phyloP scores from a whole-genome alignment of 2,797 vertebrate genomes.

The Sparus aurata region DNA sequence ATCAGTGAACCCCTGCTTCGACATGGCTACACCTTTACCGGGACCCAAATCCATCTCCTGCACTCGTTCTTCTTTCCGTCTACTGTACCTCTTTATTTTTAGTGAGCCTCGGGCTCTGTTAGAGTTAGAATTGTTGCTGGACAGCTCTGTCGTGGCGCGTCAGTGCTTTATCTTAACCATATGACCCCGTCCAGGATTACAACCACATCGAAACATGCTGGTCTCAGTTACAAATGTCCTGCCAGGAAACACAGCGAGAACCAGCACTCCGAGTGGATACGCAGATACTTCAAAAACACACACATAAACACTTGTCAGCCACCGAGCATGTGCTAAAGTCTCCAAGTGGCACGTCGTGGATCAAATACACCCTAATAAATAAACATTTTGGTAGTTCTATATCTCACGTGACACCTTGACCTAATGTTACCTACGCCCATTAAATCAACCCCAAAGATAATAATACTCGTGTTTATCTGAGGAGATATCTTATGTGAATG shows the following conservation, averaged over 20 bases:
- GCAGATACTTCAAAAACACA: constrained; percentile 47
- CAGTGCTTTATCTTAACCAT: constrained; percentile 54
- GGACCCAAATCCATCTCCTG: neutral
- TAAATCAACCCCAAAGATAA: constrained; percentile 14
- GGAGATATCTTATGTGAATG: neutral
- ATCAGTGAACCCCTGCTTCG: neutral
- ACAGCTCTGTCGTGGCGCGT: constrained; percentile 33
- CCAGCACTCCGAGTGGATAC: constrained; percentile 8
- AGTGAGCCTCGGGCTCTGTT: constrained; percentile 5
- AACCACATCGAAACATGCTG: constrained; percentile 66
- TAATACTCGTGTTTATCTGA: neutral
- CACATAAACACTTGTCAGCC: constrained; percentile 51
- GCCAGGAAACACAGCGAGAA: constrained; percentile 66
- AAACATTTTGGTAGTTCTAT: neutral
- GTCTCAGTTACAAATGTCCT: constrained; percentile 80
- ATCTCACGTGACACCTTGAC: neutral
- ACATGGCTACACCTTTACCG: neutral
- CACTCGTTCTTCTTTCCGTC: neutral
- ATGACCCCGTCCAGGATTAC: constrained; percentile 59
- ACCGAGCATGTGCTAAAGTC: constrained; percentile 44
- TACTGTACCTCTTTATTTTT: constrained; percentile 37
- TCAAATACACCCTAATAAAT: constrained; percentile 41
- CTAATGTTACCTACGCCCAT: constrained; percentile 3
- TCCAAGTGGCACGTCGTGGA: constrained; percentile 18
- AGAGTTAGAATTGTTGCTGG: constrained; percentile 11